phyloP scores from a whole-genome alignment of 2,888 invertebrate genomes.

The Brachylomia viminalis region DNA sequence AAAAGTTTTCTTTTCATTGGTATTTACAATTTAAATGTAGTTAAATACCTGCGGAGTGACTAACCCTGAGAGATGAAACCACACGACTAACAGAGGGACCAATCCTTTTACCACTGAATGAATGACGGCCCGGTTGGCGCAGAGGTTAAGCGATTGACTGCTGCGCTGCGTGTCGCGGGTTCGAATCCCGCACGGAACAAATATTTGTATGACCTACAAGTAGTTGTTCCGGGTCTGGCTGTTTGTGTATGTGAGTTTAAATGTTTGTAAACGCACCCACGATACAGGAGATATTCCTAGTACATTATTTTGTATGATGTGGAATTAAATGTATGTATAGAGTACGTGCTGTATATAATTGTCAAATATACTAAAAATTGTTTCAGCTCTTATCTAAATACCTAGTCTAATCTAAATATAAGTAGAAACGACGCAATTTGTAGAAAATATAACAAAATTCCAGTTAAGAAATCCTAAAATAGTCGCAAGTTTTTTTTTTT shows the following conservation, averaged over 20 bases:
- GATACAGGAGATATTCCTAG: too few relatives aligned
- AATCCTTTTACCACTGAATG: not conserved
- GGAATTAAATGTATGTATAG: not conserved
- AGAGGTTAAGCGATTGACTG: too few relatives aligned
- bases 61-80: constrained; percentile 2
- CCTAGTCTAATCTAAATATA: too few relatives aligned
- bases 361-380: not conserved
- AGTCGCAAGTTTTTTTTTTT: not conserved
- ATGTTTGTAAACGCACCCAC: too few relatives aligned
- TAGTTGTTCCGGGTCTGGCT: too few relatives aligned
- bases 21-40: constrained; percentile 40
- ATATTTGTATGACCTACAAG: too few relatives aligned
- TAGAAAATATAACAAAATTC: not conserved
- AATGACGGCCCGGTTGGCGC: too few relatives aligned
- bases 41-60: constrained; percentile 1
- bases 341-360: not conserved
- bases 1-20: constrained; percentile 38
- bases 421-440: too few relatives aligned
- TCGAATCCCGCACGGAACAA: too few relatives aligned
- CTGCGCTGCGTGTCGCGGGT: too few relatives aligned
- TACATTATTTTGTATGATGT: not conserved
- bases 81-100: not conserved
- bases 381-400: not conserved
- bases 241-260: too few relatives aligned
- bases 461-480: not conserved